These are phyloP conservation scores for Steinernema feltiae DNA, from an alignment of 1,140 invertebrate species.

Conservation along the genomic window DNA sequence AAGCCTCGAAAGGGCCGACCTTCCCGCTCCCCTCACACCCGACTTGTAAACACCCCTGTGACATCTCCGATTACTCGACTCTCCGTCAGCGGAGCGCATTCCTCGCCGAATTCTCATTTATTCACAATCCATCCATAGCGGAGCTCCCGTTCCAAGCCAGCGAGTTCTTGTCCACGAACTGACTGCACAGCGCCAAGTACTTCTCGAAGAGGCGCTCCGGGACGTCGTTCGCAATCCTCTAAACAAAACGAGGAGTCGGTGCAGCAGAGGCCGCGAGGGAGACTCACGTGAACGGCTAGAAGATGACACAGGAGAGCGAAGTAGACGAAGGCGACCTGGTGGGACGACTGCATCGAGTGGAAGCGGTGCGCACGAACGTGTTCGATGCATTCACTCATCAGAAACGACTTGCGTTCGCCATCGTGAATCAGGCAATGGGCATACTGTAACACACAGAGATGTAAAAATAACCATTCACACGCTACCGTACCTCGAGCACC, in stretches of 20 bases:
- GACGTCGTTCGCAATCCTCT: background rate
- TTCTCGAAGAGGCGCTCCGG: background rate
- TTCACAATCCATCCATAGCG: background rate
- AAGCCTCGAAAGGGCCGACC: background rate
- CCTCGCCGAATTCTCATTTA: too few species aligned
- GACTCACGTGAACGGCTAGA: background rate
- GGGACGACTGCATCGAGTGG: background rate
- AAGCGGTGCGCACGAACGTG: background rate
- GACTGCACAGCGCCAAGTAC: background rate
- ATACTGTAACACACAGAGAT: background rate
- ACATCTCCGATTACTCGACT: background rate
- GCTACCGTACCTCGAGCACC: background rate
- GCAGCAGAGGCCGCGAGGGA: background rate
- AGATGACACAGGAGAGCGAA: background rate
- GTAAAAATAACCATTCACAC: too few species aligned
- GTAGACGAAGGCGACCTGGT: conserved; percentile 3
- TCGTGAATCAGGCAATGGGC: background rate
- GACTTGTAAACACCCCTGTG: background rate
- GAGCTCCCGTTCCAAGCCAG: background rate
- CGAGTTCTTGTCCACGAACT: background rate
- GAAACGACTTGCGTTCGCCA: background rate
- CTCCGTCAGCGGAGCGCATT: background rate
- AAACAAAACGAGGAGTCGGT: background rate
- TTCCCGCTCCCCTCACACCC: background rate
- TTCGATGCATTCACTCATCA: background rate